Evolutionary conservation across 35 echinoderm and acorn worm genomes (phyloP).

Genomic region (Apostichopus californicus): DNA sequence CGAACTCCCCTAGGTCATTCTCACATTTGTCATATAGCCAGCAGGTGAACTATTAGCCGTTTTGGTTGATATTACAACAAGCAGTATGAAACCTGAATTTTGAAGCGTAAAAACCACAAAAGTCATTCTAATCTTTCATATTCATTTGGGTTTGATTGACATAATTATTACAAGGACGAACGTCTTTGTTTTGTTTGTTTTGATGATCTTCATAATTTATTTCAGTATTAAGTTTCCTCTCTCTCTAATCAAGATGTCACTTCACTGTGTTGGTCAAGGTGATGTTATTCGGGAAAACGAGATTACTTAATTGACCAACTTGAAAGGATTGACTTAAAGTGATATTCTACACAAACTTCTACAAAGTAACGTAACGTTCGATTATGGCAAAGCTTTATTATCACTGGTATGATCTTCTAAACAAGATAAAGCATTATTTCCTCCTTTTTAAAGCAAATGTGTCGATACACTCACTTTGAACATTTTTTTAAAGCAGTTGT

Average conservation of each 20-base stretch:
- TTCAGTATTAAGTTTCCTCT: constrained; percentile 1
- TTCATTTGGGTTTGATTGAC: neutral
- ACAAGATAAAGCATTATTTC: too few relatives aligned
- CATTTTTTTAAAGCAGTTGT: too few relatives aligned
- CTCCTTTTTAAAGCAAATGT: too few relatives aligned
- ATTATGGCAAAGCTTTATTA: too few relatives aligned
- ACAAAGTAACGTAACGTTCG: too few relatives aligned
- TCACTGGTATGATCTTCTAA: too few relatives aligned
- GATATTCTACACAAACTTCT: neutral
- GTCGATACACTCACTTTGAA: too few relatives aligned
- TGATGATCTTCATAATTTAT: neutral
- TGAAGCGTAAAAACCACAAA: constrained; percentile 19
- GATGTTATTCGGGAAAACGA: neutral
- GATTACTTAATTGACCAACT: constrained; percentile 2
- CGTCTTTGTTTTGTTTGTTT: neutral
- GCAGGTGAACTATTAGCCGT: neutral
- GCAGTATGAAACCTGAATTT: neutral
- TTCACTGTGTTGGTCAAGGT: constrained; percentile 4
- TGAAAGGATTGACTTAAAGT: neutral
- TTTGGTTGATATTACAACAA: neutral
- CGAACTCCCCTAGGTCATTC: neutral
- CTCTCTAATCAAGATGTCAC: neutral
- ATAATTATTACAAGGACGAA: neutral
- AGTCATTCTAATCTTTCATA: neutral
- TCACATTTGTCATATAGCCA: constrained; percentile 1